Evolutionary conservation across 1,140 invertebrate species (phyloP).

Genomic region (Maniola jurtina): DNA sequence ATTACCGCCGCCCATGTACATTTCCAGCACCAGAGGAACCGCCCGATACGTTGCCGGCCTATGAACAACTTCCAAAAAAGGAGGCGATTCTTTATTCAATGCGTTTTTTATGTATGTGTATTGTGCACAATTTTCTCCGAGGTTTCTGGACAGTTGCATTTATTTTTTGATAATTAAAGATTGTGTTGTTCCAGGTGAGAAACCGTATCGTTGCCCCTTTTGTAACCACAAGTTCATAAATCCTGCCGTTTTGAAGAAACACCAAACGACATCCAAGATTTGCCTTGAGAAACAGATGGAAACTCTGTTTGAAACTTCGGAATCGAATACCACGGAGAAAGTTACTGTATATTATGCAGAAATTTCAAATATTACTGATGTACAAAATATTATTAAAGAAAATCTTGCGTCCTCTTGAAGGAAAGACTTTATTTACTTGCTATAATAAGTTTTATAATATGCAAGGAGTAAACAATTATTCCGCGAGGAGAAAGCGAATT

Average conservation of each 20-base stretch:
- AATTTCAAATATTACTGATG: neutral
- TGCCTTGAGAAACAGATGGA: slow-evolving; percentile 29
- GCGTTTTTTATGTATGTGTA: no score
- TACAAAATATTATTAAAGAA: neutral
- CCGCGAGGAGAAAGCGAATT: no score
- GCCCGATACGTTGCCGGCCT: no score
- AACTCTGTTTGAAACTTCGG: neutral
- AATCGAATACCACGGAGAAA: neutral
- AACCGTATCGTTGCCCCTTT: slow-evolving; percentile 68
- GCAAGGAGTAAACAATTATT: no score
- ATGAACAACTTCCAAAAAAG: no score
- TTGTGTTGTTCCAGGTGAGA: slow-evolving; percentile 65
- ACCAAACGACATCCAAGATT: slow-evolving; percentile 32
- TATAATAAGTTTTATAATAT: no score
- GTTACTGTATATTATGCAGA: slow-evolving; percentile 8
- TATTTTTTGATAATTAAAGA: no score
- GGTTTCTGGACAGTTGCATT: no score
- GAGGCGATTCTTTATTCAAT: no score
- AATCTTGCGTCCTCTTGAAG: neutral
- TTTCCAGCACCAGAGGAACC: no score
- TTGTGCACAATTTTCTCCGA: no score
- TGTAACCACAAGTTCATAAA: slow-evolving; percentile 42
- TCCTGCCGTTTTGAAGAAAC: slow-evolving; percentile 35
- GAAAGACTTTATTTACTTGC: neutral
- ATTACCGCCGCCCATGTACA: no score